These are phyloP conservation scores for Aphodius sticticus DNA, from an alignment of 2,888 invertebrate genomes.

Conservation along the genomic window DNA sequence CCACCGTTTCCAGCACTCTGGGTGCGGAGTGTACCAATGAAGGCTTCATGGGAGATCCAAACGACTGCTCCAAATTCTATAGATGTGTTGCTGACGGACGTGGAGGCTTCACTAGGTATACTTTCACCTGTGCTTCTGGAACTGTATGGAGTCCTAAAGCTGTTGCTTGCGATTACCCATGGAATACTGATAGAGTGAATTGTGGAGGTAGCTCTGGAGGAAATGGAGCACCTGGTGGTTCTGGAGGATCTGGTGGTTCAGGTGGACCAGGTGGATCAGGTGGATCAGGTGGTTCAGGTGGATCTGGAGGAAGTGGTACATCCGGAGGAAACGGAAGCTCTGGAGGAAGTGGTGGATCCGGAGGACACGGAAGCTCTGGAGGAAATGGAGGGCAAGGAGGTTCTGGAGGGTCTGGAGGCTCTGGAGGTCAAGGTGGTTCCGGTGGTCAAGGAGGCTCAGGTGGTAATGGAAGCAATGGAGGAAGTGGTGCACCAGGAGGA, in stretches of 20 bases:
- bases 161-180: constrained; percentile 76
- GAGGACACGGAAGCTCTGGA: constrained; percentile 20
- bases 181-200: constrained; percentile 54
- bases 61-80: constrained; percentile 78
- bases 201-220: constrained; percentile 29
- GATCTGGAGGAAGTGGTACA: constrained; percentile 29
- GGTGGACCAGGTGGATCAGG: constrained; percentile 17
- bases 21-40: constrained; percentile 64
- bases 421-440: constrained; percentile 9
- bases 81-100: constrained; percentile 74
- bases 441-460: not conserved
- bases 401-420: constrained; percentile 8
- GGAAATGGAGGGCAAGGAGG: not conserved
- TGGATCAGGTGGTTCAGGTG: constrained; percentile 27
- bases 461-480: constrained; percentile 9
- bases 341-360: constrained; percentile 18
- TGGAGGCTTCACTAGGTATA: constrained; percentile 69
- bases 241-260: constrained; percentile 19
- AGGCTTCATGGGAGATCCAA: constrained; percentile 75
- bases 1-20: constrained; percentile 28
- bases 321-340: constrained; percentile 24
- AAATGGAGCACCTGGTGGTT: constrained; percentile 13
- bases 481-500: constrained; percentile 19
- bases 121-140: constrained; percentile 77
- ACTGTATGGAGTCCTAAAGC: constrained; percentile 79